These are phyloP conservation scores for Callinectes sapidus DNA, from an alignment of 2,888 invertebrate species.

Conservation along the genomic window DNA sequence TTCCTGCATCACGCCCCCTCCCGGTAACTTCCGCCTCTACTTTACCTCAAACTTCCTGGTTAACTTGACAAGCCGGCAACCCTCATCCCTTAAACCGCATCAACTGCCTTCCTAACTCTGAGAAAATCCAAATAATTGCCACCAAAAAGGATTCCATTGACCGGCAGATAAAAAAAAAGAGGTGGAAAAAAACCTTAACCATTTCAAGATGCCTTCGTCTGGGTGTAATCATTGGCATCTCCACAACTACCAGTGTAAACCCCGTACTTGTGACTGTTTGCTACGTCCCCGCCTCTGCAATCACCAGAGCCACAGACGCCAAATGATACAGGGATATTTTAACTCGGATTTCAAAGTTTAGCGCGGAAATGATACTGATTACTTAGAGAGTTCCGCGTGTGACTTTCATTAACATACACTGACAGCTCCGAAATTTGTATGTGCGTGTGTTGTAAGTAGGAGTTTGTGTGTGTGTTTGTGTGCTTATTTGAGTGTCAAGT, in stretches of 20 bases:
- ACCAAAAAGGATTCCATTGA: not conserved
- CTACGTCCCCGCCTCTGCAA: not conserved
- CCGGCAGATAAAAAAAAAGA: not conserved
- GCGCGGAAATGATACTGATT: not conserved
- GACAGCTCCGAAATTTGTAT: not conserved
- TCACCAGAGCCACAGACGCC: not conserved
- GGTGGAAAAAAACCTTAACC: not conserved
- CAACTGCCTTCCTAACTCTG: not conserved
- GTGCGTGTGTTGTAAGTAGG: not conserved
- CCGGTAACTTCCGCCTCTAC: constrained; percentile 14
- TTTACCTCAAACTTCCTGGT: constrained; percentile 37
- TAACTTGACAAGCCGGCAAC: not conserved
- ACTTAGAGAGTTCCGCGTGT: constrained; percentile 9
- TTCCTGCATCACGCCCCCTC: constrained; percentile 34
- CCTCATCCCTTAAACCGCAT: not conserved
- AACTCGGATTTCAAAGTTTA: constrained; percentile 1
- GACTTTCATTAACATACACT: constrained; percentile 4
- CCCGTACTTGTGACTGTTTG: constrained; percentile 10
- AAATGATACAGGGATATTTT: constrained; percentile 20
- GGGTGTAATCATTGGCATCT: not conserved
- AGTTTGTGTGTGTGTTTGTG: not conserved
- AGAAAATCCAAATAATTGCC: not conserved
- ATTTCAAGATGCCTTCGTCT: not conserved
- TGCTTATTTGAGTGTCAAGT: not conserved
- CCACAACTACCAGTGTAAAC: not conserved